Conservation (phyloP, 2,113 vertebrate species). For the Trachemys scripta region DNA sequence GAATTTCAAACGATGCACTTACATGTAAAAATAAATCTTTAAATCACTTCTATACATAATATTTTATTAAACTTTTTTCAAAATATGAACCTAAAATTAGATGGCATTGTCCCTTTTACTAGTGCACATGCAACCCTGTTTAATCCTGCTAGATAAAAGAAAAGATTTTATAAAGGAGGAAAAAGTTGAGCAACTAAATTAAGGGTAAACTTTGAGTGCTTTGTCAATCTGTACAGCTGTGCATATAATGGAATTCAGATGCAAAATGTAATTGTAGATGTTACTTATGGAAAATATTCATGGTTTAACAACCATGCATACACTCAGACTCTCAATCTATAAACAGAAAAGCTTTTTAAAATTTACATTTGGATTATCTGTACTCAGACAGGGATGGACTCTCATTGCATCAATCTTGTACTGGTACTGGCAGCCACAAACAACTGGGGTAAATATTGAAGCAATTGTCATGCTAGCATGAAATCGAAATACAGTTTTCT, state of each 20-base stretch:
- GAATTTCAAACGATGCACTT: not conserved
- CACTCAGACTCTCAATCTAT: not conserved
- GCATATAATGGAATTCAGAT: not conserved
- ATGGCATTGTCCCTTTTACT: not conserved
- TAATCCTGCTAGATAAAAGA: not conserved
- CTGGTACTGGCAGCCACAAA: not conserved
- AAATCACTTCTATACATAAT: not conserved
- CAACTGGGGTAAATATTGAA: not conserved
- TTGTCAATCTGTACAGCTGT: not conserved
- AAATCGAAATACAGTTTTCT: not conserved
- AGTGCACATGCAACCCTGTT: not conserved
- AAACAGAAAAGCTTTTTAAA: not conserved
- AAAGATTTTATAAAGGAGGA: not conserved
- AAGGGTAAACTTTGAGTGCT: not conserved
- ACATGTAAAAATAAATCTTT: not conserved
- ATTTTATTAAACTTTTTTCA: not conserved
- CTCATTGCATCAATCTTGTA: not conserved
- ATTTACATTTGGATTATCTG: not conserved
- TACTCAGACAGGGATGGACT: not conserved
- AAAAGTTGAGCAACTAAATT: not conserved
- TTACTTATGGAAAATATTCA: not conserved
- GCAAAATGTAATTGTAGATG: not conserved
- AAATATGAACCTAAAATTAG: not conserved
- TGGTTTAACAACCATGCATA: accelerated
- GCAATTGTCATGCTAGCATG: accelerated